Evolutionary conservation across 2,888 invertebrate species (phyloP).

Genomic region (Caenorhabditis virilis): DNA sequence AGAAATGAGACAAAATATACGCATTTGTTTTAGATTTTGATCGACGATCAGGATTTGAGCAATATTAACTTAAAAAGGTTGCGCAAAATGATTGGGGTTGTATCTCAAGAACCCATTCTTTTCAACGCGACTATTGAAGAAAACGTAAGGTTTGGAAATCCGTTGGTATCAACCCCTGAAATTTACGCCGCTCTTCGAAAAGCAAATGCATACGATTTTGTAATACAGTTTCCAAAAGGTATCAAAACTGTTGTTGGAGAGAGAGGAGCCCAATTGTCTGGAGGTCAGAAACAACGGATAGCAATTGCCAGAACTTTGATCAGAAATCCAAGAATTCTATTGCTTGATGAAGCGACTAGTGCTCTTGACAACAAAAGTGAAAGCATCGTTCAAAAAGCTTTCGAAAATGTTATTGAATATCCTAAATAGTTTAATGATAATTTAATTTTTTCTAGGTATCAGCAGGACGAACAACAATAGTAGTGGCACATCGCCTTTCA

Average conservation of each 20-base stretch:
- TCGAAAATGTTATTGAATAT: conserved; percentile 70
- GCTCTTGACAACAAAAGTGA: conserved; percentile 58
- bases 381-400: conserved; percentile 70
- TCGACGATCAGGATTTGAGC: conserved; percentile 70
- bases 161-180: conserved; percentile 40
- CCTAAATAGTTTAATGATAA: background rate
- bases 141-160: conserved; percentile 70
- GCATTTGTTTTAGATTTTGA: conserved; percentile 61
- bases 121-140: conserved; percentile 72
- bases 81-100: conserved; percentile 69
- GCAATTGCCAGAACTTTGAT: conserved; percentile 50
- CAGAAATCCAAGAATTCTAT: conserved; percentile 35
- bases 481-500: conserved; percentile 71
- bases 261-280: conserved; percentile 70
- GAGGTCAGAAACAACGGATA: conserved; percentile 68
- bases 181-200: conserved; percentile 60
- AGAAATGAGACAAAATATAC: too few relatives aligned
- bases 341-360: conserved; percentile 43
- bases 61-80: conserved; percentile 71
- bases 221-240: conserved; percentile 68
- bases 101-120: conserved; percentile 74
- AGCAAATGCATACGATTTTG: conserved; percentile 71
- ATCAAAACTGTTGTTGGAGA: conserved; percentile 70
- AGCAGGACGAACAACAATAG: conserved; percentile 70
- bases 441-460: conserved; percentile 61